Evolutionary conservation across 2,888 invertebrate species (phyloP).

Genomic region (Sipha maydis): DNA sequence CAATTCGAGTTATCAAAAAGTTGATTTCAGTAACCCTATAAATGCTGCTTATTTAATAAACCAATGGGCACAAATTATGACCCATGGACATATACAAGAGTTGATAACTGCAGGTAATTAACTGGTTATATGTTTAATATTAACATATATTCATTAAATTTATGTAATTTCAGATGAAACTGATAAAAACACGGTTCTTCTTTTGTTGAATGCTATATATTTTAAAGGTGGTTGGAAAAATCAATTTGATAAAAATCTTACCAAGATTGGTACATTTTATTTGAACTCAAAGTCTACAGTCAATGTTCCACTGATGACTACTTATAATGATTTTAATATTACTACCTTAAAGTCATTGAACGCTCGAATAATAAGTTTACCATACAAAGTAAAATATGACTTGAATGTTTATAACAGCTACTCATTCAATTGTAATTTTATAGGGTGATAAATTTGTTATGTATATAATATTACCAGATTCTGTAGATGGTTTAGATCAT

Average conservation of each 20-base stretch:
- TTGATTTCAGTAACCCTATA: conserved; percentile 74
- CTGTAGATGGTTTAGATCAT: conserved; percentile 73
- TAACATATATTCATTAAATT: neutral
- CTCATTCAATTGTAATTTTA: conserved; percentile 63
- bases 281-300: conserved; percentile 75
- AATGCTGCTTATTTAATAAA: conserved; percentile 77
- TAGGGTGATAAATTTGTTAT: conserved; percentile 80
- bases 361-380: conserved; percentile 77
- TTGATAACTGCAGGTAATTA: conserved; percentile 55
- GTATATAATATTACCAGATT: conserved; percentile 78
- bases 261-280: conserved; percentile 66
- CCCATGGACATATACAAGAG: conserved; percentile 61
- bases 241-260: conserved; percentile 72
- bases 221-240: conserved; percentile 84
- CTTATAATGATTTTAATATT: conserved; percentile 73
- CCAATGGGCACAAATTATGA: conserved; percentile 74
- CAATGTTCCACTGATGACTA: conserved; percentile 77
- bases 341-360: conserved; percentile 74
- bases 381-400: conserved; percentile 74
- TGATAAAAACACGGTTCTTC: conserved; percentile 72
- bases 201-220: conserved; percentile 81
- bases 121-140: neutral
- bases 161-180: conserved; percentile 68
- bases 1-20: conserved; percentile 73
- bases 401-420: neutral